These are phyloP conservation scores for Glossophaga mutica DNA, from an alignment of 2,797 vertebrate genomes.

Conservation along the genomic window DNA sequence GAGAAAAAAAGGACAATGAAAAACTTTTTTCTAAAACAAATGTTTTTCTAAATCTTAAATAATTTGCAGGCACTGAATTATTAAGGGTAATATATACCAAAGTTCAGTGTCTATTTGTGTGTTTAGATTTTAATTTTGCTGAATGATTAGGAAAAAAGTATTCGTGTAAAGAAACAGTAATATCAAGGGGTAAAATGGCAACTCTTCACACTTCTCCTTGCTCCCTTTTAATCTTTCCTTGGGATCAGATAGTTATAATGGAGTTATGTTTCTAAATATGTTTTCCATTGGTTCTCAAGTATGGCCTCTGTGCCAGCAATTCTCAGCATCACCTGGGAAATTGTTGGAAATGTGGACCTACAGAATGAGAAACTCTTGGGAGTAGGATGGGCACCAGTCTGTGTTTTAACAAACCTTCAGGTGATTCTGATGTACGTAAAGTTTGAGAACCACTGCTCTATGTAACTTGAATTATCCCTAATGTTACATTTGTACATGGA, in stretches of 20 bases:
- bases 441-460: background rate
- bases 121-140: constrained; percentile 7
- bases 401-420: background rate
- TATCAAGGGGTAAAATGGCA: background rate
- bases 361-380: background rate
- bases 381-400: background rate
- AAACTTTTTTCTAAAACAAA: constrained; percentile 5
- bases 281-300: background rate
- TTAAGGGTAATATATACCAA: background rate
- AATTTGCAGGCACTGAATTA: background rate
- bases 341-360: background rate
- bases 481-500: constrained; percentile 1
- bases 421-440: background rate
- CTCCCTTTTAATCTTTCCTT: background rate
- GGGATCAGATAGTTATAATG: background rate
- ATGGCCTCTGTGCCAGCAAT: background rate
- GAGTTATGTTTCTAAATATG: background rate
- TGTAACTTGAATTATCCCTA: background rate
- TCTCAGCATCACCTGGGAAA: background rate
- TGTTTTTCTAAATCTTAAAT: constrained; percentile 13
- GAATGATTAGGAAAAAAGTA: background rate
- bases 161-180: background rate
- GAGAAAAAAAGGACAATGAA: background rate
- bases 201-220: background rate
- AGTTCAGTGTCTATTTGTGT: background rate